Conservation (phyloP, 2,113 vertebrate species). For the Protobothrops mucrosquamatus region DNA sequence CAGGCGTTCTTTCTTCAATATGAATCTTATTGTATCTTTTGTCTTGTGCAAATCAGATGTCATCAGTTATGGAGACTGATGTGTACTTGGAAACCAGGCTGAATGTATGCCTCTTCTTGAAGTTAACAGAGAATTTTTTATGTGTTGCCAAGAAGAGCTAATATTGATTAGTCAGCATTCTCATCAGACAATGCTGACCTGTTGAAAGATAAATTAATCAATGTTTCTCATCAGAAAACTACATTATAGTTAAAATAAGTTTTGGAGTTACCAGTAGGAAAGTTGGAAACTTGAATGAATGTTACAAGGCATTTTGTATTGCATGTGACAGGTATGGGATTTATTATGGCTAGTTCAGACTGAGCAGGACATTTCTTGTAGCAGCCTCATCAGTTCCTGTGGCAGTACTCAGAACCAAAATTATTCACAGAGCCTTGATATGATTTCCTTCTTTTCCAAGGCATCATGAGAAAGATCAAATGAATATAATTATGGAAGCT, state of each 20-base stretch:
- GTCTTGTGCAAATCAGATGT: not conserved
- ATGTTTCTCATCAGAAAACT: not conserved
- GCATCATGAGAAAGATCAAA: not conserved
- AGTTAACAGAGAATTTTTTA: not conserved
- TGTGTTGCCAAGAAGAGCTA: conserved; percentile 1
- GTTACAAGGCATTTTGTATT: not conserved
- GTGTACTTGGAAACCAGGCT: not conserved
- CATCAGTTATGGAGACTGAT: not conserved
- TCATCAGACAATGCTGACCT: rapidly evolving
- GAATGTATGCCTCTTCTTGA: not conserved
- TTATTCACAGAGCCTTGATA: not conserved
- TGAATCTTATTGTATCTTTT: not conserved
- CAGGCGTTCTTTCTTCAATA: not conserved
- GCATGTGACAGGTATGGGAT: not conserved
- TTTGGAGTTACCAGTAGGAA: not conserved
- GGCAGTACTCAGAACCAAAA: not conserved
- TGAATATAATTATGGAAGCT: not conserved
- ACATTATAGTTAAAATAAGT: not conserved
- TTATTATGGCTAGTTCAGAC: not conserved
- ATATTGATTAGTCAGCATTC: conserved; percentile 1
- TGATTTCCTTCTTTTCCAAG: not conserved
- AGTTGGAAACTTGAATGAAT: rapidly evolving
- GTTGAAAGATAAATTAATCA: conserved; percentile 3
- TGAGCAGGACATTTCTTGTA: not conserved
- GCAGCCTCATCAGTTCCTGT: not conserved